Conservation (phyloP, 2,113 vertebrate species). For the Bungarus multicinctus region DNA sequence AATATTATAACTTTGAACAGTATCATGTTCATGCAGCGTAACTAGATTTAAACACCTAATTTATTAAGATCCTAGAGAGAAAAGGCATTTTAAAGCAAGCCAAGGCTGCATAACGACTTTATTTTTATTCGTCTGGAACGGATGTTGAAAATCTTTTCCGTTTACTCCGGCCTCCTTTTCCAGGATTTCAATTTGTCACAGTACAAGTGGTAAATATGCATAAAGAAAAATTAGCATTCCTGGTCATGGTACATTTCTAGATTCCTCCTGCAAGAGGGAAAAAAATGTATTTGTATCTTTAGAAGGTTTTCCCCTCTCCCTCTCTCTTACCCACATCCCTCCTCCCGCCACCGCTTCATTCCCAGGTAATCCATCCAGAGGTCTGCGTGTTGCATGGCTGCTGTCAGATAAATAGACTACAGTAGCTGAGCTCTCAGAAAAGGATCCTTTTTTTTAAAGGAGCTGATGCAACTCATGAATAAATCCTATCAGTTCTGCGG, state of each 20-base stretch:
- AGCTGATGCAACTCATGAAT: not conserved
- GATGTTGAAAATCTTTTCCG: slow-evolving; percentile 8
- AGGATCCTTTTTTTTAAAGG: fast-evolving
- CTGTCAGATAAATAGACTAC: not conserved
- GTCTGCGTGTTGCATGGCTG: not conserved
- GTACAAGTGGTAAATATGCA: not conserved
- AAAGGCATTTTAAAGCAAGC: not conserved
- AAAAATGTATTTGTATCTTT: not conserved
- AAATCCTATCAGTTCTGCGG: not conserved
- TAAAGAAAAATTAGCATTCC: slow-evolving; percentile 17
- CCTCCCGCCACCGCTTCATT: not conserved
- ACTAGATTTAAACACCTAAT: slow-evolving; percentile 57
- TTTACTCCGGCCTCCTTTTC: not conserved
- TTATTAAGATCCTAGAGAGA: slow-evolving; percentile 40
- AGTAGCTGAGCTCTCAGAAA: not conserved
- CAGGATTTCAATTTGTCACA: not conserved
- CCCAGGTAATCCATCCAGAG: not conserved
- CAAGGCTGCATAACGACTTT: slow-evolving; percentile 7
- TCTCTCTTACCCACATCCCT: not conserved
- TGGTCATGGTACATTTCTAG: not conserved
- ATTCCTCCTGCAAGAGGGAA: slow-evolving; percentile 1
- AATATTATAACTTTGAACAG: slow-evolving; percentile 46
- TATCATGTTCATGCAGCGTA: slow-evolving; percentile 58
- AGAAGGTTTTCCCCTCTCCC: not conserved
- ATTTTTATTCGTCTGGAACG: slow-evolving; percentile 1